Evolutionary conservation across 2,113 vertebrate genomes (phyloP), one percentile per base, ranked within the genome.

Genomic region (Lathamus discolor): DNA sequence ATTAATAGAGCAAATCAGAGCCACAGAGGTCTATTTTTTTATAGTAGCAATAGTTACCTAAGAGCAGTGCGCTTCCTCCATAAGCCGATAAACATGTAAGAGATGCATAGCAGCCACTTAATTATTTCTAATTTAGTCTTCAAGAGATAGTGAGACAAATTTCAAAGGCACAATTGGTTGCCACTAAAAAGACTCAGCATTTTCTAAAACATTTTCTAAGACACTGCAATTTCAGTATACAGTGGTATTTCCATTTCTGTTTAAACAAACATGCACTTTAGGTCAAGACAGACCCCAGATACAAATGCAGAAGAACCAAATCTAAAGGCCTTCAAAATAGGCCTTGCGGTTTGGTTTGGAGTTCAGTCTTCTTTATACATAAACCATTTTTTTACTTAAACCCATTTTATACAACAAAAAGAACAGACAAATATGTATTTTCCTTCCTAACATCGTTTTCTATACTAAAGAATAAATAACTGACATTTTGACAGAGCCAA

Each of bases 51-150:
- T n/a, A 15, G 18, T n/a, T 92, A 72, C 19, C 75, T 37, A 70
- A 91, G 67, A 84, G 57, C 7, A 49, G 22, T 9, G n/a, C 7
- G 62, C 18, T 37, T 51, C 64, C 29, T 79, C 29, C 67, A 31
- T 31, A 72, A 70, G 68, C 25, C n/a, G 61, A 29, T 66, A 64
- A 86, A 81, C 0, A 0, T 35, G 14, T 9, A 59, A 83, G 62
- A 83, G 24, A 23, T 63, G 22, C 22, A 37, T 51, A 85, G 70
- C 39, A 92, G 70, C 1, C 43, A n/a, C 61, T 54, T 85, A 39
- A 43, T 52, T 76, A 31, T 62, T 88, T 90, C 76, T 92, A 81
- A 89, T 87, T 67, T 91, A 77, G 64, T 90, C 62, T 88, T 95
- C 89, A 87, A 52, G 63, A 80, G 59, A 5, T 29, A 86, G 57